phyloP scores from a whole-genome alignment of 1,140 invertebrate species.

The Rhagoletis pomonella region DNA sequence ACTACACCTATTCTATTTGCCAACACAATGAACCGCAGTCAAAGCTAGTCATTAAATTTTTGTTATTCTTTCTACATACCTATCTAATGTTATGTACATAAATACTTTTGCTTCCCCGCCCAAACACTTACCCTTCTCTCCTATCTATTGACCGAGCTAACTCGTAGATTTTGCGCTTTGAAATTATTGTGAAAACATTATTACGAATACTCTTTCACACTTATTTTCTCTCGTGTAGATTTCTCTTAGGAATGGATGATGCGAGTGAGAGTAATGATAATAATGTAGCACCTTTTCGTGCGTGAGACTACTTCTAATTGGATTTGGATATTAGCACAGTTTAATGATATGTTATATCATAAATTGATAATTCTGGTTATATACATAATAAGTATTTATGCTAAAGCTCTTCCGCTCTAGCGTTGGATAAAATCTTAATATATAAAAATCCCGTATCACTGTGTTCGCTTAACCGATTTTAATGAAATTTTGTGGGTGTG shows the following conservation, averaged over 20 bases:
- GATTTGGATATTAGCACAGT: no score
- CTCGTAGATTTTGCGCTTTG: background rate
- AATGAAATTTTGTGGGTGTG: no score
- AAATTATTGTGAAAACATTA: background rate
- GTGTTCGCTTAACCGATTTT: no score
- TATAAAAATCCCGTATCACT: no score
- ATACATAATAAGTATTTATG: no score
- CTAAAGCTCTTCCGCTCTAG: no score
- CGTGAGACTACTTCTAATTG: conserved; percentile 14
- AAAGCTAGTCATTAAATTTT: conserved; percentile 1
- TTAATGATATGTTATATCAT: no score
- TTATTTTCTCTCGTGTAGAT: background rate
- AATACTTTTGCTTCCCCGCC: background rate
- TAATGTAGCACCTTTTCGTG: no score
- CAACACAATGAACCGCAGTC: conserved; percentile 18
- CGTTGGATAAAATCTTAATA: no score
- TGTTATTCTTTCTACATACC: conserved; percentile 25
- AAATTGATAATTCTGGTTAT: no score
- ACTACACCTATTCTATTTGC: background rate
- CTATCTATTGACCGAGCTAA: background rate
- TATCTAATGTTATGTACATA: no score
- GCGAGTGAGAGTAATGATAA: background rate
- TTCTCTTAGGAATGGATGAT: background rate
- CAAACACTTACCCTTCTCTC: background rate
- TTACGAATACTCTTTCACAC: conserved; percentile 12